These are phyloP conservation scores for Staurois parvus DNA, from an alignment of 2,797 vertebrate species.

Conservation along the genomic window DNA sequence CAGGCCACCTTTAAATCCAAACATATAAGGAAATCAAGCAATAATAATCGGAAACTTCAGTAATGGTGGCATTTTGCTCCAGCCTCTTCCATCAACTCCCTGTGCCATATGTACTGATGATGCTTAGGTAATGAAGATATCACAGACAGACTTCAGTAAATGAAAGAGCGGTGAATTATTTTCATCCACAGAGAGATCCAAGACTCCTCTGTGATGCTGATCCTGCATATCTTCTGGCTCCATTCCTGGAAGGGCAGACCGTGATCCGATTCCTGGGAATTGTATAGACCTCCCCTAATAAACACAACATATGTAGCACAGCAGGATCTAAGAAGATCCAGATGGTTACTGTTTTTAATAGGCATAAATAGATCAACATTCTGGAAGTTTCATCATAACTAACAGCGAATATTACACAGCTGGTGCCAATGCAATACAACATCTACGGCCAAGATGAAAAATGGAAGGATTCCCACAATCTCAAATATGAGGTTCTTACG, in stretches of 20 bases:
- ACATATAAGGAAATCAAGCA: too few relatives aligned
- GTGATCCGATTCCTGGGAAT: neutral
- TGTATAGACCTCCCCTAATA: neutral
- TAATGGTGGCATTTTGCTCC: too few relatives aligned
- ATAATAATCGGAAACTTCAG: too few relatives aligned
- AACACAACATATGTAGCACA: neutral
- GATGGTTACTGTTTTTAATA: slow-evolving; percentile 14
- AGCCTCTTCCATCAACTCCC: too few relatives aligned
- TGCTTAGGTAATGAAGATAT: too few relatives aligned
- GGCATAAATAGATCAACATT: neutral
- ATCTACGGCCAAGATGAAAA: neutral
- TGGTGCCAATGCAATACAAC: too few relatives aligned
- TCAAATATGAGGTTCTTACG: too few relatives aligned
- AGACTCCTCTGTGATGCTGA: neutral
- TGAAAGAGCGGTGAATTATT: slow-evolving; percentile 13
- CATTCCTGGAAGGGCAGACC: neutral
- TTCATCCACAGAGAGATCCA: neutral
- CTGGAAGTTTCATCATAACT: neutral
- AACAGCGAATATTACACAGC: neutral
- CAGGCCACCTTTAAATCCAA: too few relatives aligned
- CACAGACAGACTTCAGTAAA: neutral
- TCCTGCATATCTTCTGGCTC: neutral
- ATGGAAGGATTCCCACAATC: neutral
- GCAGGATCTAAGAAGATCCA: neutral
- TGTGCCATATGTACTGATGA: too few relatives aligned